These are phyloP conservation scores for Agelas oroides DNA, from an alignment of 37 sponge, comb jelly and placozoan genomes.

Conservation along the genomic window DNA sequence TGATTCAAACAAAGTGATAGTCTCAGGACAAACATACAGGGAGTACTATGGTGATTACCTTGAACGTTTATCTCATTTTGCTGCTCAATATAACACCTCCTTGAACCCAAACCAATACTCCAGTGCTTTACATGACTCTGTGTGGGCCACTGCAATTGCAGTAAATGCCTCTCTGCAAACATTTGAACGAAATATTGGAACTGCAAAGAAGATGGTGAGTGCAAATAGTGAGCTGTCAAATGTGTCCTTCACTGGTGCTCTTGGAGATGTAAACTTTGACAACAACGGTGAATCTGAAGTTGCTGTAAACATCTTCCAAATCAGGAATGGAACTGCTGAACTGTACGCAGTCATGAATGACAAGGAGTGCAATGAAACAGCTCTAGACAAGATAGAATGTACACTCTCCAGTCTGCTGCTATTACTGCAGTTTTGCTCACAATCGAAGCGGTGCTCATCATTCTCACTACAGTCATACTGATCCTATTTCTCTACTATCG, in stretches of 20 bases:
- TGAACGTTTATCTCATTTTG: too few relatives aligned
- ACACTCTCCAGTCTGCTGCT: too few relatives aligned
- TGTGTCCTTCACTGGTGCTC: not conserved
- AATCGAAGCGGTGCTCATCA: not conserved
- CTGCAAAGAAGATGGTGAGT: not conserved
- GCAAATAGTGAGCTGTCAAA: not conserved
- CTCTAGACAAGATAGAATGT: too few relatives aligned
- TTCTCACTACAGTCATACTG: not conserved
- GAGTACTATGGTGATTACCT: too few relatives aligned
- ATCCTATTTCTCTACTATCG: not conserved
- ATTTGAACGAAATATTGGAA: too few relatives aligned
- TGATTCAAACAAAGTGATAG: not conserved
- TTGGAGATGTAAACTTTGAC: not conserved
- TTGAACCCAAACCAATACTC: slow-evolving; percentile 7
- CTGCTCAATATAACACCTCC: not conserved
- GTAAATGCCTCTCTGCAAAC: not conserved
- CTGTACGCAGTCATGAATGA: not conserved
- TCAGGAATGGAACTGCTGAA: not conserved
- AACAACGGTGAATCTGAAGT: not conserved
- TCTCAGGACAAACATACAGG: not conserved
- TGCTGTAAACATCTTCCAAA: not conserved
- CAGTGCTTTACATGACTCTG: slow-evolving; percentile 10
- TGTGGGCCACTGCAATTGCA: too few relatives aligned
- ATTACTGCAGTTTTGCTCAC: not conserved
- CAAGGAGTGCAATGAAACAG: too few relatives aligned